Evolutionary conservation across 2,797 vertebrate species (phyloP).

Genomic region (Pangasius macronema): DNA sequence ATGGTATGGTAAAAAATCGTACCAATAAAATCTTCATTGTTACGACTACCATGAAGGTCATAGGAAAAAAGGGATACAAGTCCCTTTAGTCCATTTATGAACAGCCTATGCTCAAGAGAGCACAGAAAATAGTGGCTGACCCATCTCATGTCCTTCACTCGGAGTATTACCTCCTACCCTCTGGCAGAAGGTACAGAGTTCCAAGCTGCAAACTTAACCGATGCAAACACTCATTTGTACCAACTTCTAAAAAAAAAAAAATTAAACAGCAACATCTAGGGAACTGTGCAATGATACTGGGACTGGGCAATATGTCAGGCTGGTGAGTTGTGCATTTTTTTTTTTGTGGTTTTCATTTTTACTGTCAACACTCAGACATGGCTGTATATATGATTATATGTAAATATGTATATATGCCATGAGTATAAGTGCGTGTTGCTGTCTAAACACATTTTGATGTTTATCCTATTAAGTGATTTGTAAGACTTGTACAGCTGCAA

Average conservation of each 20-base stretch:
- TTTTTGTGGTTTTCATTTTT: neutral
- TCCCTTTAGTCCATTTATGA: neutral
- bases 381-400: neutral
- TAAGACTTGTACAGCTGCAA: neutral
- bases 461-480: neutral
- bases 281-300: neutral
- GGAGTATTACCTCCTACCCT: too few species aligned
- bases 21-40: neutral
- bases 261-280: neutral
- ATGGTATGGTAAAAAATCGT: neutral
- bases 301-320: neutral
- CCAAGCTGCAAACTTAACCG: neutral
- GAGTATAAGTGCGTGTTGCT: neutral
- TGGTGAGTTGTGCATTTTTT: neutral
- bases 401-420: neutral
- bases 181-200: neutral
- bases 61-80: too few species aligned
- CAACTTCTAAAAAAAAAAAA: neutral
- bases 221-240: neutral
- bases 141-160: constrained; percentile 6
- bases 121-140: constrained; percentile 9
- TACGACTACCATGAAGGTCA: neutral
- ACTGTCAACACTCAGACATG: neutral
- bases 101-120: neutral
- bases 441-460: neutral